These are phyloP conservation scores for Diplogasteroides magnus DNA, from an alignment of 1,140 invertebrate species.

Conservation along the genomic window DNA sequence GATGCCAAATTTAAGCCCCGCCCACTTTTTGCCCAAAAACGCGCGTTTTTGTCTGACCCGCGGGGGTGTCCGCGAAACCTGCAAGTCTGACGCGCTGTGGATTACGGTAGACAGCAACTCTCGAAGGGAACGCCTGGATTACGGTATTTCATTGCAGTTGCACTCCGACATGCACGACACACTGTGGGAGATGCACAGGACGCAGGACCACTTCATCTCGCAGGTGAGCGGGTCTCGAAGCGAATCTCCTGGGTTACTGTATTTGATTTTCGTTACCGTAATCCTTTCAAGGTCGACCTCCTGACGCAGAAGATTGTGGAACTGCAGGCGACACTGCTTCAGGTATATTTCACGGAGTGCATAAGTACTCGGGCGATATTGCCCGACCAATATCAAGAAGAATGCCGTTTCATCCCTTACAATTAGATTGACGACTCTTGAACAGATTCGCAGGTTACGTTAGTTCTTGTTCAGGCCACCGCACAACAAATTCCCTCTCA, in stretches of 20 bases:
- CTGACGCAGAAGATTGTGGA: slow-evolving; percentile 36
- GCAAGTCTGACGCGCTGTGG: too few species aligned
- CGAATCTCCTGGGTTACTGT: not conserved
- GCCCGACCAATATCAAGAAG: too few species aligned
- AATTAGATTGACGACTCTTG: too few species aligned
- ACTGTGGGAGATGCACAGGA: slow-evolving; percentile 54
- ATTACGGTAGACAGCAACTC: slow-evolving; percentile 4
- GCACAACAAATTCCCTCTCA: slow-evolving; percentile 70
- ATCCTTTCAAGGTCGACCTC: slow-evolving; percentile 39
- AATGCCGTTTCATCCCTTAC: too few species aligned
- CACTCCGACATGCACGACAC: slow-evolving; percentile 55
- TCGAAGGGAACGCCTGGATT: too few species aligned
- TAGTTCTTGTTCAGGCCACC: slow-evolving; percentile 85
- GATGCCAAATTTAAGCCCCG: too few species aligned
- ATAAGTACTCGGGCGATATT: too few species aligned
- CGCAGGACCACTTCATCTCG: slow-evolving; percentile 53
- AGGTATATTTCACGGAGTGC: too few species aligned
- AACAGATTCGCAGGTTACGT: slow-evolving; percentile 83
- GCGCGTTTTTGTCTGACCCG: too few species aligned
- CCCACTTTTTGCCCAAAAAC: too few species aligned
- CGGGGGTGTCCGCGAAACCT: too few species aligned
- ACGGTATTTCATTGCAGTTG: slow-evolving; percentile 38
- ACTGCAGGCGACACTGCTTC: slow-evolving; percentile 12
- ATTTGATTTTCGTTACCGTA: not conserved
- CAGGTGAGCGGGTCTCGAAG: slow-evolving; percentile 33